These are phyloP conservation scores for Lepidocolaptes lacrymiger DNA, from an alignment of 2,797 vertebrate genomes.

Conservation along the genomic window DNA sequence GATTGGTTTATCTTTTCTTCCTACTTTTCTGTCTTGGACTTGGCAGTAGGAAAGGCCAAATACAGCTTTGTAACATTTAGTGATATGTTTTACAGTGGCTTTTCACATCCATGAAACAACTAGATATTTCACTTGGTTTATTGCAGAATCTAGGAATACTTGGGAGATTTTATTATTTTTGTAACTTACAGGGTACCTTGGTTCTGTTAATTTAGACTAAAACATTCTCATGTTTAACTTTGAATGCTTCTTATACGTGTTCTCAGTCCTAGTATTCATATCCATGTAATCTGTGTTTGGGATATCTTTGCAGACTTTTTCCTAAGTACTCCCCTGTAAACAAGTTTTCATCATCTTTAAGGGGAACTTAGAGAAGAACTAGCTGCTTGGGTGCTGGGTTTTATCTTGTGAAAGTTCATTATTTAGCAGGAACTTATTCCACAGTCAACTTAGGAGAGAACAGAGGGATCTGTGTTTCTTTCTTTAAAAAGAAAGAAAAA, in stretches of 20 bases:
- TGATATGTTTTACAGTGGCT: background rate
- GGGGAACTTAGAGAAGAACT: background rate
- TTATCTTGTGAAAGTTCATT: background rate
- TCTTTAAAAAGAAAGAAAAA: background rate
- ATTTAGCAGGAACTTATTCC: background rate
- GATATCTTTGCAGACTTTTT: background rate
- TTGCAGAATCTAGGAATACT: background rate
- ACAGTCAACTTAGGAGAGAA: background rate
- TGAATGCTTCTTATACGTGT: accelerated
- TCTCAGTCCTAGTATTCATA: background rate
- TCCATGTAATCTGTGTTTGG: background rate
- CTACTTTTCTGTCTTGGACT: background rate
- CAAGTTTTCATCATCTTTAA: background rate
- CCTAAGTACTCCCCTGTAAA: background rate
- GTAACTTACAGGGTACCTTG: accelerated
- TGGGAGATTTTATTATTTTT: background rate
- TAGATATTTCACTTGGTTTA: background rate
- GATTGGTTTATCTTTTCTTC: background rate
- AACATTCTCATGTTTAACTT: background rate
- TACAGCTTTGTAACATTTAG: background rate
- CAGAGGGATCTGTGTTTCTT: background rate
- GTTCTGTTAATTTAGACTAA: background rate
- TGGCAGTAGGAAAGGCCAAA: background rate
- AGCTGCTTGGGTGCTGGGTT: background rate
- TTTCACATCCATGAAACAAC: background rate